These are phyloP conservation scores for Todus mexicanus DNA, from an alignment of 2,797 vertebrate species.

Conservation along the genomic window DNA sequence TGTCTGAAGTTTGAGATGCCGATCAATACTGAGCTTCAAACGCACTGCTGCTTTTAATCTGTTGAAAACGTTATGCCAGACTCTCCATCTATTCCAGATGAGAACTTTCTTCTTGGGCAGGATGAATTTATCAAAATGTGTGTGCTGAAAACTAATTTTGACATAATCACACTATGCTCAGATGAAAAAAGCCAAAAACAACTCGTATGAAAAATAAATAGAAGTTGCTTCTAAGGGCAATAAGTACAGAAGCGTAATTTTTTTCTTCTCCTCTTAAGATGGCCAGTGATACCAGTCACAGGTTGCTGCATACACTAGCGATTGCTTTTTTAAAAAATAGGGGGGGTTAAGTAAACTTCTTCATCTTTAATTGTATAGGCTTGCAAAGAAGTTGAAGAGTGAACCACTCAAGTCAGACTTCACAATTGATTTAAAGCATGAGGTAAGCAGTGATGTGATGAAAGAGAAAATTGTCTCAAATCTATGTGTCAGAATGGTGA, in stretches of 20 bases:
- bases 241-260: not conserved
- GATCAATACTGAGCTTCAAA: not conserved
- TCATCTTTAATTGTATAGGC: slow-evolving; percentile 76
- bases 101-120: not conserved
- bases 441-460: slow-evolving; percentile 78
- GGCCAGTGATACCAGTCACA: not conserved
- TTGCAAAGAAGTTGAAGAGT: slow-evolving; percentile 84
- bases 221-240: not conserved
- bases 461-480: not conserved
- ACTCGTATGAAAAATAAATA: not conserved
- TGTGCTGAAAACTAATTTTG: not conserved
- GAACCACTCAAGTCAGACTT: slow-evolving; percentile 95
- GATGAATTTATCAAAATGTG: not conserved
- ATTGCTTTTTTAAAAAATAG: not conserved
- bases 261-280: not conserved
- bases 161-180: not conserved
- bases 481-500: not conserved
- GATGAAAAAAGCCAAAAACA: not conserved
- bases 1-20: not conserved
- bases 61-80: not conserved
- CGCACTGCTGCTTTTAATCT: not conserved
- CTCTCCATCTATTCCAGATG: not conserved
- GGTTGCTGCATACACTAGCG: not conserved
- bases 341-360: not conserved
- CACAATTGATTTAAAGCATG: slow-evolving; percentile 97